Percentiles rank a stretch among this genome's conserved stretches.
phyloP scores from a whole-genome alignment of 2,113 vertebrate genomes.

The Rynchops niger region DNA sequence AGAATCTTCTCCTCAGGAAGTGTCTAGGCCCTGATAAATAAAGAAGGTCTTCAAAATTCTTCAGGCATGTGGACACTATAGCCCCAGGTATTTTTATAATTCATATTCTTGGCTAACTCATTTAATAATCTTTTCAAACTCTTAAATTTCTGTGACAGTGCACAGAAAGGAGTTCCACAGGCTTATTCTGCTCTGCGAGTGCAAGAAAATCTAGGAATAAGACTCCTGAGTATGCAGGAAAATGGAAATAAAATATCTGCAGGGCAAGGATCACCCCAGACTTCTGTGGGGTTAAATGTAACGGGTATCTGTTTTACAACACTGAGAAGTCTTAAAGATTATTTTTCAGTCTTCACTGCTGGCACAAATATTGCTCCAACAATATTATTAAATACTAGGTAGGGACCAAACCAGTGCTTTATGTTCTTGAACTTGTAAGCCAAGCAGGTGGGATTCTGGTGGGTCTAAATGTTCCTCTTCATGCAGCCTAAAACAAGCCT shows the following conservation, averaged over 20 bases:
- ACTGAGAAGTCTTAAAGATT: not conserved
- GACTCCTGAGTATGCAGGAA: not conserved
- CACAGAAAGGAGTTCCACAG: not conserved
- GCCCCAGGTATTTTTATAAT: not conserved
- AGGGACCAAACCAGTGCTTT: not conserved
- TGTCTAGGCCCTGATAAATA: not conserved
- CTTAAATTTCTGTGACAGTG: not conserved
- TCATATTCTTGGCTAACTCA: not conserved
- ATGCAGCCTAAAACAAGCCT: not conserved
- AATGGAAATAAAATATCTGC: not conserved
- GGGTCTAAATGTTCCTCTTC: not conserved
- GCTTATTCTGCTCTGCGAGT: not conserved
- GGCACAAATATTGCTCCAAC: not conserved
- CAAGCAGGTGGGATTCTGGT: not conserved
- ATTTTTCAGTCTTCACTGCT: not conserved
- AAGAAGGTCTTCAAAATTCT: not conserved
- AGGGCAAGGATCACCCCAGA: not conserved
- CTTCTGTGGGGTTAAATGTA: not conserved
- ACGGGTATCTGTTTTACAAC: not conserved
- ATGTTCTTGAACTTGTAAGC: not conserved
- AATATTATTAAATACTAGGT: not conserved
- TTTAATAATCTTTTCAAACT: not conserved
- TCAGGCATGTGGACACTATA: not conserved
- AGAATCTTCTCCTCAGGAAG: not conserved
- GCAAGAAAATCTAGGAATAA: not conserved